Conservation (phyloP, 1,140 invertebrate genomes). For the Sarcophaga bullata region DNA sequence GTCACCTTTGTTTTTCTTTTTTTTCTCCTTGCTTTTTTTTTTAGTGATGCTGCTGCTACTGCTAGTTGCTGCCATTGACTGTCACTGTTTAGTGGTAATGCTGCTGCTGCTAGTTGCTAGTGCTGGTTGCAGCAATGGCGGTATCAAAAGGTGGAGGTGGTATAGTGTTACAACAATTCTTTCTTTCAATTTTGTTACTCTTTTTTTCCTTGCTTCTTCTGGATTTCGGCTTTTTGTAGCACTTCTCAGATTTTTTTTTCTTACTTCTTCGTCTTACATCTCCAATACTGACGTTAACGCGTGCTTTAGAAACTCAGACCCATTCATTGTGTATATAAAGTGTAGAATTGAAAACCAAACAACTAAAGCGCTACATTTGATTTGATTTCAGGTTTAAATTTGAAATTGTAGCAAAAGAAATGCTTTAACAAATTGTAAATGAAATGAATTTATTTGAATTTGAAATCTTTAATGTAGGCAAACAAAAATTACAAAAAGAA, state of each 20-base stretch:
- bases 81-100: neutral
- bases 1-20: constrained; percentile 65
- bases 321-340: constrained; percentile 11
- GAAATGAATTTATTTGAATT: constrained; percentile 39
- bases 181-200: constrained; percentile 15
- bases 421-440: constrained; percentile 41
- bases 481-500: constrained; percentile 28
- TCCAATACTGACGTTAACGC: constrained; percentile 19
- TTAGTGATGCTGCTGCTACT: neutral
- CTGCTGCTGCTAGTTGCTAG: no score
- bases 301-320: constrained; percentile 21
- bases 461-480: constrained; percentile 12
- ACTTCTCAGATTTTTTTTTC: neutral
- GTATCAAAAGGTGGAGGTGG: constrained; percentile 24
- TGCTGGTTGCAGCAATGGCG: neutral
- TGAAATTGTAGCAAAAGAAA: constrained; percentile 29
- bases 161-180: constrained; percentile 38
- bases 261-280: neutral
- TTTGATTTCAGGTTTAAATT: constrained; percentile 40
- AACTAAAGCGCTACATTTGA: constrained; percentile 28
- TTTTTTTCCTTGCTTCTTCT: neutral
- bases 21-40: constrained; percentile 40
- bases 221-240: neutral
- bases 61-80: constrained; percentile 6
- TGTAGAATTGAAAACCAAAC: neutral